Conservation (phyloP, 2,888 invertebrate species). For the Chrysotoxum bicinctum region DNA sequence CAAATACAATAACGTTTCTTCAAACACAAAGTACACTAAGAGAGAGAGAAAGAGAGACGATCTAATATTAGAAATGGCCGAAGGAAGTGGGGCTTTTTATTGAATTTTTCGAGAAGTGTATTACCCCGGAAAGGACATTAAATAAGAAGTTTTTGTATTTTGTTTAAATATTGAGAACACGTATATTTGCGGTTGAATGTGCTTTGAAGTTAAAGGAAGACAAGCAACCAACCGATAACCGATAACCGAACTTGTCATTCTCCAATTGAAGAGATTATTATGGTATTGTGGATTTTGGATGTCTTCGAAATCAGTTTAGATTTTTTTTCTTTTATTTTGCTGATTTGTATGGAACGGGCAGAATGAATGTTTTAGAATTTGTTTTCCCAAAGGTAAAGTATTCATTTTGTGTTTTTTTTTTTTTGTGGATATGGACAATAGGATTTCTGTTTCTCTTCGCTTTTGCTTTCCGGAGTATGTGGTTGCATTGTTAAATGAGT, state of each 20-base stretch:
- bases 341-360: neutral
- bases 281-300: constrained; percentile 32
- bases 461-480: neutral
- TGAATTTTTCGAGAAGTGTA: constrained; percentile 43
- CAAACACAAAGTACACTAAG: neutral
- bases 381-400: neutral
- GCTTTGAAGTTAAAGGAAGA: constrained; percentile 35
- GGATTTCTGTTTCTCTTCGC: neutral
- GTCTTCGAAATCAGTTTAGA: constrained; percentile 10
- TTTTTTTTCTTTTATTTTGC: neutral
- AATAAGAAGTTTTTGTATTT: constrained; percentile 38
- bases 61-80: constrained; percentile 12
- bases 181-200: constrained; percentile 56
- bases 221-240: constrained; percentile 20
- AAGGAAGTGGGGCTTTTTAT: constrained; percentile 31
- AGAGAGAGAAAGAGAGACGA: neutral
- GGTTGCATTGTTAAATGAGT: neutral
- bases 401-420: neutral
- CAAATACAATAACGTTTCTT: constrained; percentile 23
- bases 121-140: constrained; percentile 52
- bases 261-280: constrained; percentile 23
- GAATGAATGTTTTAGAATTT: neutral
- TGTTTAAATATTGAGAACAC: constrained; percentile 63
- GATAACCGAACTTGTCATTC: constrained; percentile 27
- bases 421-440: neutral